Percentiles rank a stretch among this genome's conserved stretches.
These are phyloP conservation scores for Mallotus villosus DNA, from an alignment of 2,797 vertebrate species.

Conservation along the genomic window DNA sequence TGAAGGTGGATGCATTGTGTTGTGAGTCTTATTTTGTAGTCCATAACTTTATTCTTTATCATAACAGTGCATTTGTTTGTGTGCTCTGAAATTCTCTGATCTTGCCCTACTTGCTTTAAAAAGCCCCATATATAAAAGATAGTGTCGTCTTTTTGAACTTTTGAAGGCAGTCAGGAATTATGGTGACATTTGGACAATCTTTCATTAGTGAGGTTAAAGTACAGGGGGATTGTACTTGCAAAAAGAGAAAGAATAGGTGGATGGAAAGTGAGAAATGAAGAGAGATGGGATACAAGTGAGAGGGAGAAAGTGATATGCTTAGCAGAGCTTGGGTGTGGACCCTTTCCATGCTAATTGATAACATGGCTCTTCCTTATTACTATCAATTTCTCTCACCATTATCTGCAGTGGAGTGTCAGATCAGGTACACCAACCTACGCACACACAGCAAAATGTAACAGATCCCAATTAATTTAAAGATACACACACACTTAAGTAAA, in stretches of 20 bases:
- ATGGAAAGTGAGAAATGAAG: conserved; percentile 17
- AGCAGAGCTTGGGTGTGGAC: conserved; percentile 14
- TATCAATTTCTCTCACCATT: conserved; percentile 40
- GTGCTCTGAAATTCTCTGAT: conserved; percentile 6
- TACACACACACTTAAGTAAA: neutral
- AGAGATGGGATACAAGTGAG: neutral
- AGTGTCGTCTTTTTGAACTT: conserved; percentile 52
- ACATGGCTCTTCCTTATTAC: conserved; percentile 38
- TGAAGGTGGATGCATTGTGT: neutral
- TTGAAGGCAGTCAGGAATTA: conserved; percentile 52
- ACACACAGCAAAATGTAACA: neutral
- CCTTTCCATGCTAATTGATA: conserved; percentile 26
- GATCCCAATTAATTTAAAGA: too few relatives aligned
- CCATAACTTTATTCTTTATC: neutral
- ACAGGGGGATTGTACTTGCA: conserved; percentile 4
- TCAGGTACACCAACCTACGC: neutral
- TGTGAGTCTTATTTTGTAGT: neutral
- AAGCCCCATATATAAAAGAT: conserved; percentile 36
- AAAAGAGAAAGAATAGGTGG: conserved; percentile 13
- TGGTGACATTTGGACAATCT: conserved; percentile 59
- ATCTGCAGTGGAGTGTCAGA: conserved; percentile 24
- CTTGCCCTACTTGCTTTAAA: conserved; percentile 25
- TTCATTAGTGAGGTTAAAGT: conserved; percentile 50
- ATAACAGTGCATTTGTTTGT: too few relatives aligned
- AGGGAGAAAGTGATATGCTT: neutral